phyloP scores from a whole-genome alignment of 2,888 invertebrate species.

The Scaptomyza flava region DNA sequence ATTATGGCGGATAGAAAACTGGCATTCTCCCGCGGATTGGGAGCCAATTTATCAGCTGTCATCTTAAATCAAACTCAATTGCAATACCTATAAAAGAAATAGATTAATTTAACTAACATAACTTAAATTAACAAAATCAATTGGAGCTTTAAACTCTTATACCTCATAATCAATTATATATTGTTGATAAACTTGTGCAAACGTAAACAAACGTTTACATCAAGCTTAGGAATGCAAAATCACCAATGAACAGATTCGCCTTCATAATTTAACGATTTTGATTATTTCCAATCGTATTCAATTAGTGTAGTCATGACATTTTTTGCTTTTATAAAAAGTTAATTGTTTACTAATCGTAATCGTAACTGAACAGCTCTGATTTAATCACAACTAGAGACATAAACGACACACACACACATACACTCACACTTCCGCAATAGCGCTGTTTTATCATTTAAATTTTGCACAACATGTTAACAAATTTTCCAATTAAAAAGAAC shows the following conservation, averaged over 20 bases:
- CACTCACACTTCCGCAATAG: slow-evolving; percentile 2
- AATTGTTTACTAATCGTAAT: too few species aligned
- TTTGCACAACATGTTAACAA: slow-evolving; percentile 22
- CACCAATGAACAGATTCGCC: slow-evolving; percentile 2
- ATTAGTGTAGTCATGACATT: too few species aligned
- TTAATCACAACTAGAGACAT: slow-evolving; percentile 20
- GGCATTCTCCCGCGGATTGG: slow-evolving; percentile 87
- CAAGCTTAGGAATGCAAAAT: slow-evolving; percentile 3
- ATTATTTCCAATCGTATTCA: too few species aligned
- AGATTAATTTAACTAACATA: neutral
- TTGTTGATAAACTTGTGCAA: slow-evolving; percentile 27
- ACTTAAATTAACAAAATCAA: neutral
- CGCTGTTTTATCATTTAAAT: slow-evolving; percentile 3
- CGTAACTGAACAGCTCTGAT: too few species aligned
- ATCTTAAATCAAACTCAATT: slow-evolving; percentile 27
- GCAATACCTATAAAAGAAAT: slow-evolving; percentile 3
- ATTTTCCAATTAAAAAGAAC: slow-evolving; percentile 27
- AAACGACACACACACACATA: neutral
- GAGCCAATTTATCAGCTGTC: slow-evolving; percentile 83
- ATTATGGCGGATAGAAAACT: slow-evolving; percentile 87
- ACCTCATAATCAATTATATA: neutral
- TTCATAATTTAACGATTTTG: slow-evolving; percentile 4
- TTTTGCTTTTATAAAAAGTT: too few species aligned
- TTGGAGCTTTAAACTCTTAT: neutral
- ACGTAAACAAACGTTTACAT: slow-evolving; percentile 33